Evolutionary conservation across 1,140 invertebrate species (phyloP).

Genomic region (Micrasema minimum): DNA sequence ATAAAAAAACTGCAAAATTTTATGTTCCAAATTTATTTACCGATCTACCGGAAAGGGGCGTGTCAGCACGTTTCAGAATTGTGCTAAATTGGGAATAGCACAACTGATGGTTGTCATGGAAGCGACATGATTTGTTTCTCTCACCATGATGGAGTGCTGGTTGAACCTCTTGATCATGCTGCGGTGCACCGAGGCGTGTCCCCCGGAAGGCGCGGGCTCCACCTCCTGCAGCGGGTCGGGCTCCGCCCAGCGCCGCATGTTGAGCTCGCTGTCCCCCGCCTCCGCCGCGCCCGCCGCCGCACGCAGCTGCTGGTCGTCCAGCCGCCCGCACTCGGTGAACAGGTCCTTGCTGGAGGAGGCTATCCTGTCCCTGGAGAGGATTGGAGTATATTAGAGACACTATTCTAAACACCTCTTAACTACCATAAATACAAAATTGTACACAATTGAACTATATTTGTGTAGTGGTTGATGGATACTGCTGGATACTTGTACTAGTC

Average conservation of each 20-base stretch:
- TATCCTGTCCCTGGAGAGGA: slow-evolving; percentile 80
- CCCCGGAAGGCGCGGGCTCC: neutral
- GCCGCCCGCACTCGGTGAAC: slow-evolving; percentile 96
- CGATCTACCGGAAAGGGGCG: too few species aligned
- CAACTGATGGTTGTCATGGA: too few species aligned
- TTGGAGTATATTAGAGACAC: neutral
- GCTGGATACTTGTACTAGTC: too few species aligned
- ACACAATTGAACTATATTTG: too few species aligned
- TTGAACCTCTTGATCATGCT: slow-evolving; percentile 96
- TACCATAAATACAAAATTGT: too few species aligned
- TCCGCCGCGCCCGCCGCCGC: slow-evolving; percentile 86
- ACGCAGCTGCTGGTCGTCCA: slow-evolving; percentile 89
- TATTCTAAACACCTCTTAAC: too few species aligned
- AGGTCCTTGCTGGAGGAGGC: slow-evolving; percentile 90
- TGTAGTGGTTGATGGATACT: too few species aligned
- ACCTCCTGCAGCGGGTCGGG: slow-evolving; percentile 47
- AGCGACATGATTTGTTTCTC: neutral
- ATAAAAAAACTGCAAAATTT: too few species aligned
- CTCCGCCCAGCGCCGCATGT: slow-evolving; percentile 66
- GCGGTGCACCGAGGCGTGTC: slow-evolving; percentile 75
- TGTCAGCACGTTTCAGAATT: too few species aligned
- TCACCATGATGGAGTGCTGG: slow-evolving; percentile 94
- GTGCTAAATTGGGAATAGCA: too few species aligned
- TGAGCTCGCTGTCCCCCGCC: slow-evolving; percentile 81
- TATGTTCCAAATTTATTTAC: too few species aligned